Evolutionary conservation across 2,113 vertebrate genomes (phyloP), one percentile per base, ranked within the genome.

Genomic region (Coryphaenoides rupestris): DNA sequence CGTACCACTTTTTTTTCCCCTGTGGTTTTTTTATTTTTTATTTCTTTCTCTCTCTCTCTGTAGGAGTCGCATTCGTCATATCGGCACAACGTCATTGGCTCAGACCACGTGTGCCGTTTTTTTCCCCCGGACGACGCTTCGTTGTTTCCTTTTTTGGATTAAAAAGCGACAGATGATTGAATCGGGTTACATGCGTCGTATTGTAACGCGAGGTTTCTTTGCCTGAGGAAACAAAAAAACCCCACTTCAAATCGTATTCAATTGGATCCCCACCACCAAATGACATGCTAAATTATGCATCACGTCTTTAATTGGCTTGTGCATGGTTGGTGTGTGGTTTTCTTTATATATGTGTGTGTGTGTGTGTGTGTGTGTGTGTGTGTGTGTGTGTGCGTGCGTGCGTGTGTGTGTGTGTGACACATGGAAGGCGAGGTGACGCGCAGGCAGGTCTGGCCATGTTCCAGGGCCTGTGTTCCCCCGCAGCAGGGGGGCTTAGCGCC

Each of bases 261-360:
- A 68, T 86, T 82, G 83, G 73, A 87, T 71, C 81, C 67, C 72
- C 6, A 26, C 61, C 72, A 69, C 80, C 69, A 84, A 88, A 89
- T 84, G 67, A 77, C 75, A 79, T 76, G 76, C 66, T 90, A 81
- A 90, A 90, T 90, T 89, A 91, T 90, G 86, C 83, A 90, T 84
- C 64, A 69, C 75, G n/a, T 81, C 87, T 89, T 89, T 90, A 90
- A 91, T 91, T 90, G 89, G 79, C 76, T 66, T 63, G 60, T 67
- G 70, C 62, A 63, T 58, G 52, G 61, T 73, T 76, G 63, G 66
- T 66, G 58, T n/a, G n/a, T n/a, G 56, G 47, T 33, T 58, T 28
- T 26, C n/a, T 58, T 58, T 58, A 22, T n/a, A n/a, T 45, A 21
- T 24, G 63, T 63, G 56, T 52, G 65, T 58, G 70, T 75, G 75